Evolutionary conservation across 1,140 invertebrate genomes (phyloP).

Genomic region (Lanistes nyassanus): DNA sequence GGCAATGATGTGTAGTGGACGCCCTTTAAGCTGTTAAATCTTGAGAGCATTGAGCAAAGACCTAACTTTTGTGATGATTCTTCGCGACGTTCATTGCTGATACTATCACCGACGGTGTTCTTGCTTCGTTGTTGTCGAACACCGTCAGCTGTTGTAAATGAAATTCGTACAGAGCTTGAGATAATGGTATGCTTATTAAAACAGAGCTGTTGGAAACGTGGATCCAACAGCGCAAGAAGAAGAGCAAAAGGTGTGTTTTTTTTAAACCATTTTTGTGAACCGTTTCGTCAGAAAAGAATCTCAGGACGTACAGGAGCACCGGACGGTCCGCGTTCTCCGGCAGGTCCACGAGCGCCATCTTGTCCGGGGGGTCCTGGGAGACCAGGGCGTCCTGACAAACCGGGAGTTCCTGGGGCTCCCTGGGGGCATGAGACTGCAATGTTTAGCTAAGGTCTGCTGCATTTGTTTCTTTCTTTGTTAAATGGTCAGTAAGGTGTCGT

Average conservation of each 20-base stretch:
- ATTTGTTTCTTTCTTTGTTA: too few species aligned
- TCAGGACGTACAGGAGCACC: constrained; percentile 31
- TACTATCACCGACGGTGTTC: too few species aligned
- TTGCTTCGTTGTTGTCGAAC: too few species aligned
- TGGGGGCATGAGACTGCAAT: constrained; percentile 14
- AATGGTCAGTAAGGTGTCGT: too few species aligned
- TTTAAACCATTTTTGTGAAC: not conserved
- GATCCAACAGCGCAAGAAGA: not conserved
- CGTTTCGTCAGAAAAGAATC: not conserved
- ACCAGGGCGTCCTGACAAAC: constrained; percentile 45
- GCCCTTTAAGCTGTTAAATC: too few species aligned
- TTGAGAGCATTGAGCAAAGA: too few species aligned
- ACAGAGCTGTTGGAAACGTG: not conserved
- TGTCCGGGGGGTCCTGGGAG: constrained; percentile 43
- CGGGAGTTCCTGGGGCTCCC: constrained; percentile 30
- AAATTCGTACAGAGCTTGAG: too few species aligned
- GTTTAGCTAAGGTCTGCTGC: too few species aligned
- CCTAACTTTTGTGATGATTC: too few species aligned
- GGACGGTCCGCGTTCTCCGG: constrained; percentile 46
- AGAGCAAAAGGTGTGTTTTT: not conserved
- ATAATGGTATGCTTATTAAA: not conserved
- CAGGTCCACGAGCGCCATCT: constrained; percentile 40
- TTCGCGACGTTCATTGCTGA: too few species aligned
- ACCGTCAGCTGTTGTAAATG: too few species aligned
- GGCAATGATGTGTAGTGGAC: too few species aligned